phyloP scores from a whole-genome alignment of 2,113 vertebrate genomes.

The Ceyx melanurus region DNA sequence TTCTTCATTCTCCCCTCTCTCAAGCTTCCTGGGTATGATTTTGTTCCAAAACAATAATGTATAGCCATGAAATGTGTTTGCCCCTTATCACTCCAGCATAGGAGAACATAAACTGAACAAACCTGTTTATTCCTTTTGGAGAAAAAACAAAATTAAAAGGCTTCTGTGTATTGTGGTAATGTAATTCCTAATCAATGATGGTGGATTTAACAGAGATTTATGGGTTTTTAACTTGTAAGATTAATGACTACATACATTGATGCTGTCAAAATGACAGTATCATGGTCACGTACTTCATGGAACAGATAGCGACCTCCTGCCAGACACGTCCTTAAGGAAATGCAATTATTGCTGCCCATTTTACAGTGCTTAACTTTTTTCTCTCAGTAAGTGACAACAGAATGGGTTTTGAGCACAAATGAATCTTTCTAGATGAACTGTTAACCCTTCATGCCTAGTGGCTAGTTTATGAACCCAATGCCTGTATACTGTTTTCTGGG shows the following conservation, averaged over 20 bases:
- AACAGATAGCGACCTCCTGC: slow-evolving; percentile 43
- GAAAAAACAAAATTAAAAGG: slow-evolving; percentile 66
- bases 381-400: slow-evolving; percentile 51
- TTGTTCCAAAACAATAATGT: slow-evolving; percentile 25
- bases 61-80: slow-evolving; percentile 57
- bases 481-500: slow-evolving; percentile 9
- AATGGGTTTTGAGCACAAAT: slow-evolving; percentile 43
- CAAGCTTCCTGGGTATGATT: neutral
- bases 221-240: slow-evolving; percentile 65
- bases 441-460: slow-evolving; percentile 48
- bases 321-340: slow-evolving; percentile 71
- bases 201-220: slow-evolving; percentile 61
- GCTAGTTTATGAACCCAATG: neutral
- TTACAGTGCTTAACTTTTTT: slow-evolving; percentile 50
- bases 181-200: slow-evolving; percentile 63
- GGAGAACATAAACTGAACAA: slow-evolving; percentile 35
- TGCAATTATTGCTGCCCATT: slow-evolving; percentile 71
- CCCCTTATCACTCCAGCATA: slow-evolving; percentile 30
- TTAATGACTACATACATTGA: slow-evolving; percentile 42
- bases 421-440: slow-evolving; percentile 16
- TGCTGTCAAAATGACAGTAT: slow-evolving; percentile 57
- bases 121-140: slow-evolving; percentile 46
- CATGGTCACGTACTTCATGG: slow-evolving; percentile 75
- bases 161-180: slow-evolving; percentile 63
- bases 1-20: neutral